phyloP scores from a whole-genome alignment of 30 jellyfish, hydroid and myxozoan genomes.

The Turritopsis dohrnii region DNA sequence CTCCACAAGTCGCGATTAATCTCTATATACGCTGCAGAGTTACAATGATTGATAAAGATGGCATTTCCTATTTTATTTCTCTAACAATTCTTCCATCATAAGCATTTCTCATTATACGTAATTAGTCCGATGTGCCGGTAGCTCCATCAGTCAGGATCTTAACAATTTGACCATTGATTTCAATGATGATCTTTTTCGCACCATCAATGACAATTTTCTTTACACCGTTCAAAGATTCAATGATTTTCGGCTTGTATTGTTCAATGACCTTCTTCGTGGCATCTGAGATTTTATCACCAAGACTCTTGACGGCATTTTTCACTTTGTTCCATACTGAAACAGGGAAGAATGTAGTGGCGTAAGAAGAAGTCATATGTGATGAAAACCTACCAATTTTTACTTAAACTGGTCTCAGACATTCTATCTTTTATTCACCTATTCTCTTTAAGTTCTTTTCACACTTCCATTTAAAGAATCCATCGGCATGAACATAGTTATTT shows the following conservation, averaged over 20 bases:
- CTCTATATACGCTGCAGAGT: too few relatives aligned
- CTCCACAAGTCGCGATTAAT: too few relatives aligned
- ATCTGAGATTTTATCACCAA: background rate
- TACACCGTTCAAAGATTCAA: conserved; percentile 1
- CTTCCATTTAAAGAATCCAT: background rate
- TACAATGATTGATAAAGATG: too few relatives aligned
- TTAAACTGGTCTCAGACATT: background rate
- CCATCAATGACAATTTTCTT: conserved; percentile 20
- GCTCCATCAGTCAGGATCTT: conserved; percentile 9
- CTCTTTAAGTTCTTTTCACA: too few relatives aligned
- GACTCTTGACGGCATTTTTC: conserved; percentile 7
- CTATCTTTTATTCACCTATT: too few relatives aligned
- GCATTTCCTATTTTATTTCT: background rate
- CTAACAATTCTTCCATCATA: background rate
- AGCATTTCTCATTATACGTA: background rate
- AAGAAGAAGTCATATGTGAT: background rate
- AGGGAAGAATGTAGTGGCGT: background rate
- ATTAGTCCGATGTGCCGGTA: background rate
- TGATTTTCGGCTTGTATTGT: conserved; percentile 16
- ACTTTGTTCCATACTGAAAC: conserved; percentile 22
- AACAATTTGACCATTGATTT: conserved; percentile 20
- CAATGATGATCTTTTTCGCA: conserved; percentile 9
- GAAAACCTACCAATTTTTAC: too few relatives aligned
- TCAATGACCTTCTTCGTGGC: conserved; percentile 12
- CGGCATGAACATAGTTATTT: background rate